Base-by-base conservation (phyloP, 2,113 vertebrate genomes). In the Vicugna pacos region DNA sequence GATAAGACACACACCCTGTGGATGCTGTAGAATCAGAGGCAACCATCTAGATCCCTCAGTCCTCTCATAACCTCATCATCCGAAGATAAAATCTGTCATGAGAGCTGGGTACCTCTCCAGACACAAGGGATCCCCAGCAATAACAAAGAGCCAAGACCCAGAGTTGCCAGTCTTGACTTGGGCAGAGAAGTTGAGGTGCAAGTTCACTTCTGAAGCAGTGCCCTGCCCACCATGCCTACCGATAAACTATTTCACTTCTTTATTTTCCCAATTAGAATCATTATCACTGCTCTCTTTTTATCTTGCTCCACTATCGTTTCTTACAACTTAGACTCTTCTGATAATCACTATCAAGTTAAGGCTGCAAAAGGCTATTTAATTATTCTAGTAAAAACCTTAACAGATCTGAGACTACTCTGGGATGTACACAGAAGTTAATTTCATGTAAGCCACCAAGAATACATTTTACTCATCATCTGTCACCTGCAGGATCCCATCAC, bases 321-420 rank as follows among this genome's bases (percentile, higher is more conserved):
- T 60, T 26, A 32, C 4, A 6, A 30, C 77, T 72, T 50, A 82
- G 42, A 16, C 65, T 48, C 65, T 62, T 69, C 22, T 92, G 30
- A 50, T 50, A 83, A 72, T n/a, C 30, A 30, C 67, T 20, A 38
- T 91, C 4, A 48, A 48, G 32, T n/a, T n/a, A 83, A 73, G 24
- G 30, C 35, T 46, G 16, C 12, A 81, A 70, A 42, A 50, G 16
- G 38, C 67, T 73, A 3, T 72, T 72, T 35, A 72, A 48, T 83
- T n/a, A 19, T 88, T 88, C 35, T 60, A 88, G 73, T 73, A 46
- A 58, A 72, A 73, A 62, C n/a, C 8, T 86, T 91, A 8, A 0
- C 56, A 99, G 99, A 98, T 99, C 62, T 85, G 98, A 83, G 99
- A 99, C 89, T 99, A 99, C 97, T 99, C 99, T 1, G 99, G 99